Evolutionary conservation across 2,888 invertebrate genomes (phyloP), one percentile per base, ranked within the genome.

Genomic region (Drosophila fulvimacula): DNA sequence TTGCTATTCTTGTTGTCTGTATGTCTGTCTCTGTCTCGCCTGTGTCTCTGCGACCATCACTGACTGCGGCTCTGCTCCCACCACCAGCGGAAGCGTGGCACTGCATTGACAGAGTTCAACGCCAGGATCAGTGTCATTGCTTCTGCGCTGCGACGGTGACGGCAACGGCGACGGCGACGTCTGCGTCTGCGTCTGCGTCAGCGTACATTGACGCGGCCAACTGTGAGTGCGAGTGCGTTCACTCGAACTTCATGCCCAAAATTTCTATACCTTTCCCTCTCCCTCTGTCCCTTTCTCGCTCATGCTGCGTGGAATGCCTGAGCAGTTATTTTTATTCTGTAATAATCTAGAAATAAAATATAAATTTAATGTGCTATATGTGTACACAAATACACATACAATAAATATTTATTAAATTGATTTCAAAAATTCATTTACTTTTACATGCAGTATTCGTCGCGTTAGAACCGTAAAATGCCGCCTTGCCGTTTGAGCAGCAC

Each of bases 81-180:
- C 48, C 60, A 69, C 60, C 41, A 73, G 65, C 73, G 76, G 73
- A 69, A 76, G 73, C 52, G 62, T 44, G 73, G 76, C 73, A 72
- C 65, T 65, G 69, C 72, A 39, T 39, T 69, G 63, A 60, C 81
- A 82, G 87, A 82, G 85, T 86, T 85, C 85, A 85, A 85, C 85
- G 85, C 69, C 87, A 85, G 85, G 85, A 85, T 85, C 85, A 85
- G 87, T 85, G 85, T 82, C 85, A 85, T 85, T 85, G 84, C 81
- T 86, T 84, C 76, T 78, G 59, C 60, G 24, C 44, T 52, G 38
- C 32, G 55, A 41, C 36, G 19, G 49, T 24, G 32, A 69, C 46
- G 27, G 59, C 52, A 44, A 51, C n/a, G n/a, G 38, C 32, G 55
- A 41, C 70, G 24, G 55, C 55, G 56, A 30, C 27, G 27, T 5